Evolutionary conservation across 1,140 invertebrate species (phyloP).

Genomic region (Apolygus lucorum): DNA sequence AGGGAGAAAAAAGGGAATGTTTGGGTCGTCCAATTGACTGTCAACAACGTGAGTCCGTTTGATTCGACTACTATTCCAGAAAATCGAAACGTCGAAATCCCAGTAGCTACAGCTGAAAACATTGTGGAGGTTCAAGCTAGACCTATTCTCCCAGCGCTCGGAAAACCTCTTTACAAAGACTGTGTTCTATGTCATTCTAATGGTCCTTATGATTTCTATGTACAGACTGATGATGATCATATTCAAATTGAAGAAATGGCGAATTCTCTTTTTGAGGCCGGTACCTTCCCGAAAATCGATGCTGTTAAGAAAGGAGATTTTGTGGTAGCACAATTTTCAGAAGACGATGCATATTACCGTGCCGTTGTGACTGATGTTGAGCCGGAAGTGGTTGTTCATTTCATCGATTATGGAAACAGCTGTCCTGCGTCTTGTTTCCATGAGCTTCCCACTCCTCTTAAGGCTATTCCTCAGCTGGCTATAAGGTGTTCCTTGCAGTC

Average conservation of each 20-base stretch:
- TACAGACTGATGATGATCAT: slow-evolving; percentile 12
- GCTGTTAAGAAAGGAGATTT: slow-evolving; percentile 10
- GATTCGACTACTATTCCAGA: too few relatives aligned
- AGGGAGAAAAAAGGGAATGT: neutral
- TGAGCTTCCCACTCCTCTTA: slow-evolving; percentile 49
- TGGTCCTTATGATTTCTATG: neutral
- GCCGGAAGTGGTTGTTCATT: slow-evolving; percentile 48
- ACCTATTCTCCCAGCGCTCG: neutral
- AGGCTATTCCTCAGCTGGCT: slow-evolving; percentile 12
- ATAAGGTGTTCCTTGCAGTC: slow-evolving; percentile 20
- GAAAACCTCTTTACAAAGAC: neutral
- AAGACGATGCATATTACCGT: slow-evolving; percentile 17
- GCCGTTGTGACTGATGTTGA: slow-evolving; percentile 21
- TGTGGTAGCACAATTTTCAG: slow-evolving; percentile 13
- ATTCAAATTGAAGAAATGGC: neutral
- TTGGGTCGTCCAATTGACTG: slow-evolving; percentile 6
- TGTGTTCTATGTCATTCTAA: neutral
- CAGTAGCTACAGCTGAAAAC: too few relatives aligned
- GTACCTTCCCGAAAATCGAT: neutral
- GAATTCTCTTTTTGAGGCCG: neutral
- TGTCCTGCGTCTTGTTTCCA: slow-evolving; percentile 49
- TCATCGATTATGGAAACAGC: slow-evolving; percentile 66
- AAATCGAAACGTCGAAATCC: too few relatives aligned
- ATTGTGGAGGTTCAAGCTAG: too few relatives aligned
- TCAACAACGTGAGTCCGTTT: too few relatives aligned